Conservation (phyloP, 2,797 vertebrate species). For the Diglossa cyanea region DNA sequence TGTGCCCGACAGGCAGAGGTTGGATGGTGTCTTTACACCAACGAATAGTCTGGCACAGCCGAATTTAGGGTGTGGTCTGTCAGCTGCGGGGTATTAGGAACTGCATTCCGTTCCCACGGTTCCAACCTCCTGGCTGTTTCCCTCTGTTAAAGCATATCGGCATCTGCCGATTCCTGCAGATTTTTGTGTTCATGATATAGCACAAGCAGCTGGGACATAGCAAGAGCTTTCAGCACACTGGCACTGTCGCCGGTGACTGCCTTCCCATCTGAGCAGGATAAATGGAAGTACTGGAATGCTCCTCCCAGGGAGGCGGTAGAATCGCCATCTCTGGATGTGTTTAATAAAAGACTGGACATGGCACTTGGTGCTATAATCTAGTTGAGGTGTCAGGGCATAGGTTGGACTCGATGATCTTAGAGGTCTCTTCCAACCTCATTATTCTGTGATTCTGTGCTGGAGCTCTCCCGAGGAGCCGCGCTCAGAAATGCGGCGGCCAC, state of each 20-base stretch:
- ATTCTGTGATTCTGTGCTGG: background rate
- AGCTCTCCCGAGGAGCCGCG: background rate
- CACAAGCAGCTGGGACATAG: background rate
- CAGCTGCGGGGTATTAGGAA: background rate
- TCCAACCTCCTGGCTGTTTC: background rate
- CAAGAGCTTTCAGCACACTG: background rate
- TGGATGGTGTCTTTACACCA: background rate
- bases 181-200: fast-evolving
- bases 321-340: background rate
- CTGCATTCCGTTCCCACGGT: background rate
- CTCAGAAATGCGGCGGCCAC: slow-evolving; percentile 1
- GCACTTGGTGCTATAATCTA: background rate
- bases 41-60: background rate
- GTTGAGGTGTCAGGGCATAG: background rate
- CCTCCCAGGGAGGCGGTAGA: background rate
- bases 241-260: background rate
- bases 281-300: background rate
- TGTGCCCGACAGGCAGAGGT: background rate
- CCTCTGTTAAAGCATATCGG: background rate
- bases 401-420: background rate
- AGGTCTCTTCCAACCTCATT: background rate
- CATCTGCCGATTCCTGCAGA: background rate
- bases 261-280: background rate
- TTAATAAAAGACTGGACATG: background rate
- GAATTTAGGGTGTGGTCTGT: background rate